Conservation (phyloP, 2,113 vertebrate genomes). For the Dendropsophus ebraccatus region DNA sequence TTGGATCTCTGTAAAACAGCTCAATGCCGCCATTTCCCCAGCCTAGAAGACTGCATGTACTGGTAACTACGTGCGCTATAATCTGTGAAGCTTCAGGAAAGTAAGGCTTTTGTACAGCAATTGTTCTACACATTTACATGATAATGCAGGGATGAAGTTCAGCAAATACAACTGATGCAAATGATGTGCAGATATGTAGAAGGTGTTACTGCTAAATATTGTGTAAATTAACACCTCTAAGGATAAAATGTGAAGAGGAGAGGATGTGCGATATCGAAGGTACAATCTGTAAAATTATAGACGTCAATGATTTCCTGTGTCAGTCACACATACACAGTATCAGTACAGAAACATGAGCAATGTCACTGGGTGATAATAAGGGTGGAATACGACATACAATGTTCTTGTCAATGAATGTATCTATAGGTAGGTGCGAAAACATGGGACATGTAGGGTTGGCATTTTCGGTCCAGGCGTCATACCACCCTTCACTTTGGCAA, state of each 20-base stretch:
- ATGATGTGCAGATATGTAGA: background rate
- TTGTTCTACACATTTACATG: background rate
- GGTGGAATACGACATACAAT: background rate
- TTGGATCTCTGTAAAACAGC: no score
- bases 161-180: constrained; percentile 13
- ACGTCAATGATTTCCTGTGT: background rate
- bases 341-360: background rate
- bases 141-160: background rate
- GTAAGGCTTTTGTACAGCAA: background rate
- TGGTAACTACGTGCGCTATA: background rate
- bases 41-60: no score
- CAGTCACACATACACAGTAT: background rate
- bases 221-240: background rate
- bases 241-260: background rate
- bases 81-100: background rate
- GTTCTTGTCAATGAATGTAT: background rate
- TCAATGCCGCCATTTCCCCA: no score
- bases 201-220: background rate
- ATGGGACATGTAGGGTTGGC: background rate
- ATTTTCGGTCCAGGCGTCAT: no score
- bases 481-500: no score
- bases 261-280: background rate
- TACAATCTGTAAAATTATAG: background rate
- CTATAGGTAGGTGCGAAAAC: background rate
- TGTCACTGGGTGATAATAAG: constrained; percentile 27